phyloP scores from a whole-genome alignment of 2,797 vertebrate species.

The Salarias fasciatus region DNA sequence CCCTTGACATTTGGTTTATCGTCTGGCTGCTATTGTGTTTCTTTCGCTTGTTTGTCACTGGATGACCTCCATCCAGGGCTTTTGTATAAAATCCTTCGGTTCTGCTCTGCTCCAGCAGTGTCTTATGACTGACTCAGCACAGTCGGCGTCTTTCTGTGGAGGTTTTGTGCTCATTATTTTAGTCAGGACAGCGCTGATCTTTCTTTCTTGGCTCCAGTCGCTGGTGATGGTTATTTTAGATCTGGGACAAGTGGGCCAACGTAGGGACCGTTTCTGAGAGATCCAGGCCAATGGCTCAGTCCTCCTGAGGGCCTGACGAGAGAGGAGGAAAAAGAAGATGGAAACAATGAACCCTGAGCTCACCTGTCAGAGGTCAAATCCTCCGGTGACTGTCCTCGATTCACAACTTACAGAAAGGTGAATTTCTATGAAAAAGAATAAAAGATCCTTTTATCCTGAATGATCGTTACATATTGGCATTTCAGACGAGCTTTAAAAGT shows the following conservation, averaged over 20 bases:
- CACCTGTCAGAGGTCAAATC: slow-evolving; percentile 53
- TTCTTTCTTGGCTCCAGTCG: slow-evolving; percentile 31
- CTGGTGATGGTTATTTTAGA: slow-evolving; percentile 58
- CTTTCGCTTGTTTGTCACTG: slow-evolving; percentile 1
- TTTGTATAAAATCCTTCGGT: slow-evolving; percentile 8
- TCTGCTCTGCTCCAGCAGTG: neutral
- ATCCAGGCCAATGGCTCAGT: slow-evolving; percentile 54
- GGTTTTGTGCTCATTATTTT: slow-evolving; percentile 7
- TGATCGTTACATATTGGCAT: no score
- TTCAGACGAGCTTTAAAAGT: no score
- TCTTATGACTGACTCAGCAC: slow-evolving; percentile 12
- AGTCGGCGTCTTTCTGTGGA: slow-evolving; percentile 8
- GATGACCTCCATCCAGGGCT: slow-evolving; percentile 8
- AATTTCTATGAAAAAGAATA: slow-evolving; percentile 27
- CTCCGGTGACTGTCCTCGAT: slow-evolving; percentile 49
- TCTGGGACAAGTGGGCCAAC: slow-evolving; percentile 64
- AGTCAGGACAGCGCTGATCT: slow-evolving; percentile 7
- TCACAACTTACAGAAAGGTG: slow-evolving; percentile 16
- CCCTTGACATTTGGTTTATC: slow-evolving; percentile 33
- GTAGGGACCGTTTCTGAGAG: slow-evolving; percentile 33
- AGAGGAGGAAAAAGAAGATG: slow-evolving; percentile 15
- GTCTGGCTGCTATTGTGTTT: slow-evolving; percentile 15
- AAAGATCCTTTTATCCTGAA: neutral
- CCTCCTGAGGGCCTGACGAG: slow-evolving; percentile 46
- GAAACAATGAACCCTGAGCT: slow-evolving; percentile 26